These are phyloP conservation scores for Xenopus laevis DNA, from an alignment of 2,113 vertebrate species.

Conservation along the genomic window DNA sequence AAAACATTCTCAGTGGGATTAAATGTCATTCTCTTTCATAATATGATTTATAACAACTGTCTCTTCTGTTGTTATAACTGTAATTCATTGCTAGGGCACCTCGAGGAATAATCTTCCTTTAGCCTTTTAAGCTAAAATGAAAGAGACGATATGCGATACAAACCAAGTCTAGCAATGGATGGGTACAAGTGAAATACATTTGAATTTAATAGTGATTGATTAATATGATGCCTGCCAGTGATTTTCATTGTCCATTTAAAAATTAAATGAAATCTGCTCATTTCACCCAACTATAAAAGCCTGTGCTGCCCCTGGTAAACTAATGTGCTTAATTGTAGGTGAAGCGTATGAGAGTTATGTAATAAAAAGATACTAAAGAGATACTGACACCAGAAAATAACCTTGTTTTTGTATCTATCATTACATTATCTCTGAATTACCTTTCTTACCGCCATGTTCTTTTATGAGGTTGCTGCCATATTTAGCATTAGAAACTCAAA, in stretches of 20 bases:
- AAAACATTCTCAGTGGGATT: slow-evolving; percentile 52
- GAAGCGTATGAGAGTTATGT: too few relatives aligned
- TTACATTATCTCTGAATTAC: too few relatives aligned
- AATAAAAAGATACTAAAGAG: too few relatives aligned
- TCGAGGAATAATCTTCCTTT: slow-evolving; percentile 33
- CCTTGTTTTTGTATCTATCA: too few relatives aligned
- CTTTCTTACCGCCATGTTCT: too few relatives aligned
- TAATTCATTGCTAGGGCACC: slow-evolving; percentile 47
- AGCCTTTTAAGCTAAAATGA: slow-evolving; percentile 6
- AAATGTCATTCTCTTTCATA: slow-evolving; percentile 52
- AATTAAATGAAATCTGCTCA: too few relatives aligned
- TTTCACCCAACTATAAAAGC: too few relatives aligned
- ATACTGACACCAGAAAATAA: too few relatives aligned
- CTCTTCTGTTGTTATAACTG: slow-evolving; percentile 48
- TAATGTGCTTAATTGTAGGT: too few relatives aligned
- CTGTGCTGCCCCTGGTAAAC: too few relatives aligned
- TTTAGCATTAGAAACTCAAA: too few relatives aligned
- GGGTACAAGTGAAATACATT: slow-evolving; percentile 14
- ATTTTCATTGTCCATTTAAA: background rate
- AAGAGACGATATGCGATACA: slow-evolving; percentile 5
- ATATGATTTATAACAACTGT: slow-evolving; percentile 51
- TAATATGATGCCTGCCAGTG: slow-evolving; percentile 1
- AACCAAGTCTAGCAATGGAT: background rate
- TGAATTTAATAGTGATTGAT: slow-evolving; percentile 5
- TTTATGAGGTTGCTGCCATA: too few relatives aligned